A percentile compares a stretch with the other conserved stretches of the same genome.
Evolutionary conservation across 2,797 vertebrate genomes (phyloP).

Genomic region (Melanotaenia boesemani): DNA sequence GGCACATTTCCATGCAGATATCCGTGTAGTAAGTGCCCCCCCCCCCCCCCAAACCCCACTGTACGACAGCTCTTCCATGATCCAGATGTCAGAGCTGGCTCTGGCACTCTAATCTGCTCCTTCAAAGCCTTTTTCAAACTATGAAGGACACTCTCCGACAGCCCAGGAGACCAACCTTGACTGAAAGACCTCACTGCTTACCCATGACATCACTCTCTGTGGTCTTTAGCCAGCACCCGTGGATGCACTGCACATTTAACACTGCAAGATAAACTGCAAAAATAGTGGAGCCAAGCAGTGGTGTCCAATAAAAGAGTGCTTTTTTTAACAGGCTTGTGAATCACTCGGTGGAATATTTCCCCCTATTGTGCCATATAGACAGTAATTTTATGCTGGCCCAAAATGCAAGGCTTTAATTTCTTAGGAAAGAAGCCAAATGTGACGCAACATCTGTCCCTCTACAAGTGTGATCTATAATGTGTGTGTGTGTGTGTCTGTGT

Average conservation of each 20-base stretch:
- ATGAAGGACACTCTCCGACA: conserved; percentile 63
- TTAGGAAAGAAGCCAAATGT: conserved; percentile 56
- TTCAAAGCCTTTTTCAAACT: conserved; percentile 64
- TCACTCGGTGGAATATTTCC: conserved; percentile 60
- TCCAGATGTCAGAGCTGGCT: conserved; percentile 71
- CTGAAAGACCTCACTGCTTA: conserved; percentile 39
- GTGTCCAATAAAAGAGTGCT: conserved; percentile 49
- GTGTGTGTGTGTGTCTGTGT: conserved; percentile 13
- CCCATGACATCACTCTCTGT: conserved; percentile 68
- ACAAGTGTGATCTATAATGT: conserved; percentile 31
- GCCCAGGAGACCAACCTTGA: conserved; percentile 59
- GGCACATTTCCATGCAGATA: conserved; percentile 57
- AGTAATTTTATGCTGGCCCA: conserved; percentile 45
- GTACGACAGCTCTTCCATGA: conserved; percentile 30
- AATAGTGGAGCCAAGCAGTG: conserved; percentile 40
- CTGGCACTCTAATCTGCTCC: conserved; percentile 56
- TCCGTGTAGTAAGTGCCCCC: conserved; percentile 33
- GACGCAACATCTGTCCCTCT: conserved; percentile 24
- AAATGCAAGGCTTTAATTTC: conserved; percentile 47
- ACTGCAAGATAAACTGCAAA: conserved; percentile 54
- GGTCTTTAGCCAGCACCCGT: conserved; percentile 54
- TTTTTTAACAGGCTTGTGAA: conserved; percentile 64
- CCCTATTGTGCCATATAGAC: conserved; percentile 39
- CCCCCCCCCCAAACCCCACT: conserved; percentile 17
- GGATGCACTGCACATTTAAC: conserved; percentile 62